Evolutionary conservation across 2,797 vertebrate species (phyloP).

Genomic region (Microctenopoma steveboyesi): DNA sequence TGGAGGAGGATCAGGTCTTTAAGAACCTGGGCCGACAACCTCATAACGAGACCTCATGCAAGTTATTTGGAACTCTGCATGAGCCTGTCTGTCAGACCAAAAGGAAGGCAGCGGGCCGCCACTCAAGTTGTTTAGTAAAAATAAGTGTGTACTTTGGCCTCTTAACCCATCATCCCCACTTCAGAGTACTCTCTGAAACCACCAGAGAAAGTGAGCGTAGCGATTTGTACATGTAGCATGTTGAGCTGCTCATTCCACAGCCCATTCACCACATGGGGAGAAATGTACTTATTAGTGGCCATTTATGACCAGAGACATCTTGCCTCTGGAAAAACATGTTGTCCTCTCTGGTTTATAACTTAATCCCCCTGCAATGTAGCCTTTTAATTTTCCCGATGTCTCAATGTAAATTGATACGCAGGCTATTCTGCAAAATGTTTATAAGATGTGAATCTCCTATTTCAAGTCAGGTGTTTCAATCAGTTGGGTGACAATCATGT

Average conservation of each 20-base stretch:
- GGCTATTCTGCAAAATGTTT: background rate
- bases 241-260: constrained; percentile 54
- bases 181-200: constrained; percentile 64
- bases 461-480: too few relatives aligned
- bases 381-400: constrained; percentile 7
- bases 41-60: constrained; percentile 70
- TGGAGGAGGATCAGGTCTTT: constrained; percentile 60
- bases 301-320: constrained; percentile 27
- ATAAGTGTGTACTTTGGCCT: constrained; percentile 82
- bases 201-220: constrained; percentile 66
- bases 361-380: constrained; percentile 8
- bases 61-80: constrained; percentile 69
- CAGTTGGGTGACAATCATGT: too few relatives aligned
- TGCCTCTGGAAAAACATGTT: constrained; percentile 39
- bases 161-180: constrained; percentile 59
- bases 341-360: constrained; percentile 14
- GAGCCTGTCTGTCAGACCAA: constrained; percentile 75
- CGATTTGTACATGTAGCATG: constrained; percentile 70
- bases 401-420: background rate
- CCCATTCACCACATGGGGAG: constrained; percentile 41
- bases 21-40: constrained; percentile 55
- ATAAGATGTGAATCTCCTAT: too few relatives aligned
- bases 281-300: constrained; percentile 34
- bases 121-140: constrained; percentile 78
- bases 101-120: constrained; percentile 71